Base-by-base conservation (phyloP, 2,888 invertebrate genomes). In the Heliconius erato region DNA sequence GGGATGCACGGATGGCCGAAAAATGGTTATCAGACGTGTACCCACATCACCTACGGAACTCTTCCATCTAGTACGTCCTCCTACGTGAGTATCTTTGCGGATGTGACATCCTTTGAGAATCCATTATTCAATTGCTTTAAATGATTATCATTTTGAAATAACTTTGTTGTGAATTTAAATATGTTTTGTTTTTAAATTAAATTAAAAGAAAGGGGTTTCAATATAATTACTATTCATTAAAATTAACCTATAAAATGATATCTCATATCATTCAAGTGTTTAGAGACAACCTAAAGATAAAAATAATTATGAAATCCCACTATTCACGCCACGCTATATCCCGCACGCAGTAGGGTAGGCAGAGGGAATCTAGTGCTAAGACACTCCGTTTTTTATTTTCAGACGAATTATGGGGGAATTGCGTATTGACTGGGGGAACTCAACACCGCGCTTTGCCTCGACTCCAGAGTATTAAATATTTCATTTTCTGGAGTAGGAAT, bases 1-100 rank as follows among this genome's bases (percentile, higher is more conserved):
- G 97, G 98, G 98, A 59, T 98, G 98, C 85, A 98, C 98, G 69
- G 98, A 98, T 94, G 98, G 98, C 74, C 97, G 97, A 88, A 98
- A 98, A 95, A 97, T 98, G 96, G 98, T 98, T 88, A 98, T 98
- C 88, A 96, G 98, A 89, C 96, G 98, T 90, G 98, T 98, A 87
- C 98, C 98, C 82, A 98, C 98, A 79, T 98, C 98, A 87, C 98
- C 98, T 83, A 97, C 97, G 87, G 98, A 98, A 95, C 96, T 98
- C 87, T 97, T 98, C 91, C 98, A 98, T 95, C 97, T 98, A 94
- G 98, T 98, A 87, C 97, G 98, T 96, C 98, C 98, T 91, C 97
- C 98, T 90, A 97, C 97, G 97, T 98, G 96, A 97, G 98, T 97
- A 94, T 91, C 88, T 89, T 87, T 85, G 89, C 91, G 91, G 88